These are phyloP conservation scores for Lepidochitona cinerea DNA, from an alignment of 2,888 invertebrate species.

Conservation along the genomic window DNA sequence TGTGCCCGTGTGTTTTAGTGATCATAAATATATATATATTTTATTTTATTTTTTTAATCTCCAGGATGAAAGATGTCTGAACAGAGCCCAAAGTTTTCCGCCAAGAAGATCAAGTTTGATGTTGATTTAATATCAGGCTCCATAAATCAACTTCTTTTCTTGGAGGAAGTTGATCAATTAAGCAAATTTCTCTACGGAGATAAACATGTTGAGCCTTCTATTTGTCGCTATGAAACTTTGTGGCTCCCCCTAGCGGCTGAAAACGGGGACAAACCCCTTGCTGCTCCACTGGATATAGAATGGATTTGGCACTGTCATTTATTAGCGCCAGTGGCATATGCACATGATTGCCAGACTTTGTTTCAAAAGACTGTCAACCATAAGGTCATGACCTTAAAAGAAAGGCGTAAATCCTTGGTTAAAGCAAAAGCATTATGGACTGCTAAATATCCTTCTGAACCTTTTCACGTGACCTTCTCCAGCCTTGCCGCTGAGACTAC, in stretches of 20 bases:
- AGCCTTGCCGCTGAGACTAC: not conserved
- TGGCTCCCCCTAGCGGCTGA: constrained; percentile 72
- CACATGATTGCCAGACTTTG: constrained; percentile 55
- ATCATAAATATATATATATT: too few species aligned
- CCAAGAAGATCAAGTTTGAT: constrained; percentile 27
- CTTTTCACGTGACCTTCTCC: constrained; percentile 35
- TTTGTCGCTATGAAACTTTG: constrained; percentile 71
- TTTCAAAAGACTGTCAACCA: constrained; percentile 69
- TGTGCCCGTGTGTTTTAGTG: too few species aligned
- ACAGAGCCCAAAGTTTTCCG: not conserved
- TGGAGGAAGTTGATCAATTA: constrained; percentile 50
- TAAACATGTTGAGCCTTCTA: constrained; percentile 68
- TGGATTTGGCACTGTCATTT: constrained; percentile 73
- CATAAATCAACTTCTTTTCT: constrained; percentile 50
- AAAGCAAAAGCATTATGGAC: constrained; percentile 57
- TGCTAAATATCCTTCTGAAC: constrained; percentile 56
- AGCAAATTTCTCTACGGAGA: constrained; percentile 50
- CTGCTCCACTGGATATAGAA: constrained; percentile 73
- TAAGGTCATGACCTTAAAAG: constrained; percentile 61
- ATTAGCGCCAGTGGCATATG: constrained; percentile 64
- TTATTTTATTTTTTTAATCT: too few species aligned
- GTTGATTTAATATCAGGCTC: constrained; percentile 40
- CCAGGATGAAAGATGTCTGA: too few species aligned
- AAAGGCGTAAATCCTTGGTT: constrained; percentile 53
- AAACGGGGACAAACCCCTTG: constrained; percentile 55